These are phyloP conservation scores for Echeneis naucrates DNA, from an alignment of 2,797 vertebrate genomes.

Conservation along the genomic window DNA sequence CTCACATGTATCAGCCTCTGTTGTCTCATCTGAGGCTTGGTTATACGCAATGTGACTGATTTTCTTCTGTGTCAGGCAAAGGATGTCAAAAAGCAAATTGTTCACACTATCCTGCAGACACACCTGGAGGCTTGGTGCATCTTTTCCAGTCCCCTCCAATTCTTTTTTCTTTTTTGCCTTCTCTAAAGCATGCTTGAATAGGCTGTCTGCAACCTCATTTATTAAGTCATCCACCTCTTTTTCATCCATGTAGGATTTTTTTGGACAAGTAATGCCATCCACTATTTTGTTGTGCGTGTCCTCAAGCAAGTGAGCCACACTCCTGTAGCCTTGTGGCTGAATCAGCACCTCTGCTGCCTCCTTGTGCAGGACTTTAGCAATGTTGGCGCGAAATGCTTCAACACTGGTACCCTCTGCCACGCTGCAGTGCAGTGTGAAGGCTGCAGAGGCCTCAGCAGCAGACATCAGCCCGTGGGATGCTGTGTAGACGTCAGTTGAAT, in stretches of 20 bases:
- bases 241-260: conserved; percentile 80
- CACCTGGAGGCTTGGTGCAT: conserved; percentile 78
- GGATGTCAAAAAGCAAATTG: conserved; percentile 89
- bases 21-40: conserved; percentile 74
- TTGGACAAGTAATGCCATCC: conserved; percentile 87
- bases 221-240: conserved; percentile 87
- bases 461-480: conserved; percentile 86
- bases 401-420: conserved; percentile 85
- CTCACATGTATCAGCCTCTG: conserved; percentile 64
- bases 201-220: conserved; percentile 89
- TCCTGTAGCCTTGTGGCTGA: conserved; percentile 85
- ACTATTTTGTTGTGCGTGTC: conserved; percentile 89
- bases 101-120: conserved; percentile 89
- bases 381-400: conserved; percentile 87
- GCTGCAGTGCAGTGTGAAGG: conserved; percentile 85
- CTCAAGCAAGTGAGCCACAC: conserved; percentile 89
- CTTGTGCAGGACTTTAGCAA: conserved; percentile 90
- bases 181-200: conserved; percentile 91
- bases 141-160: conserved; percentile 73
- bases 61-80: conserved; percentile 91
- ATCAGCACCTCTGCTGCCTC: conserved; percentile 89
- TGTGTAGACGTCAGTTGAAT: conserved; percentile 77
- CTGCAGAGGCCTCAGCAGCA: conserved; percentile 86
- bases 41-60: conserved; percentile 86
- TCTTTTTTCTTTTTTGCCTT: conserved; percentile 88